phyloP scores from a whole-genome alignment of 1,140 invertebrate genomes.

The Lordiphosa stackelbergi region DNA sequence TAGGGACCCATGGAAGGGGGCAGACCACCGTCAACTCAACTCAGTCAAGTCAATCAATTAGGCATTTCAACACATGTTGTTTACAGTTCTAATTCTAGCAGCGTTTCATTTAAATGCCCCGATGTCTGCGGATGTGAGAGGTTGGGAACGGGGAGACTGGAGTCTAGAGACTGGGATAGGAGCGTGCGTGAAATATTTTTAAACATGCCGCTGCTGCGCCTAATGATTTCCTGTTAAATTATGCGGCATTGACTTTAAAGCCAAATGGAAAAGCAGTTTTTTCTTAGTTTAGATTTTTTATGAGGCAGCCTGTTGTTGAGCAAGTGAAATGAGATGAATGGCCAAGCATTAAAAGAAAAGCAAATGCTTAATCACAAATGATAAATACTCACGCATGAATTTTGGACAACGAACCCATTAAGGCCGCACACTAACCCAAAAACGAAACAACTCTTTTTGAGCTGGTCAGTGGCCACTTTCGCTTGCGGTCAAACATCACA shows the following conservation, averaged over 20 bases:
- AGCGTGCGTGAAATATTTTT: conserved; percentile 55
- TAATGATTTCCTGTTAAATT: conserved; percentile 72
- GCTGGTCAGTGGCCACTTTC: conserved; percentile 63
- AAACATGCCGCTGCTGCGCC: conserved; percentile 35
- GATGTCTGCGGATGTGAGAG: conserved; percentile 37
- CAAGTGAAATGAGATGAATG: conserved; percentile 17
- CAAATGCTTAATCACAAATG: conserved; percentile 15
- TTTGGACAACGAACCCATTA: too few species aligned
- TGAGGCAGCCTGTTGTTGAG: conserved; percentile 2
- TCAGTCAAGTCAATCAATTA: conserved; percentile 69
- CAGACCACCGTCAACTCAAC: conserved; percentile 30
- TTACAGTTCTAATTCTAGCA: conserved; percentile 71
- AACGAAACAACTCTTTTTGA: background rate
- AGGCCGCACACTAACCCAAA: conserved; percentile 6
- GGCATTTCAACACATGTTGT: conserved; percentile 74
- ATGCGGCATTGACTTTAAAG: conserved; percentile 57
- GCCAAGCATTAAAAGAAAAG: conserved; percentile 25
- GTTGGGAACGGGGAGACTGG: background rate
- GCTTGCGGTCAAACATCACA: conserved; percentile 35
- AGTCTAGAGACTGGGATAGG: background rate
- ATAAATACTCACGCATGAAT: conserved; percentile 26
- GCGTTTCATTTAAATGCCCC: conserved; percentile 63
- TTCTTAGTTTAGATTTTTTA: conserved; percentile 21
- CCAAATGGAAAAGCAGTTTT: conserved; percentile 37
- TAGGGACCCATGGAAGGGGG: background rate